Evolutionary conservation across 2,888 invertebrate species (phyloP).

Genomic region (Neoscelio sp.): DNA sequence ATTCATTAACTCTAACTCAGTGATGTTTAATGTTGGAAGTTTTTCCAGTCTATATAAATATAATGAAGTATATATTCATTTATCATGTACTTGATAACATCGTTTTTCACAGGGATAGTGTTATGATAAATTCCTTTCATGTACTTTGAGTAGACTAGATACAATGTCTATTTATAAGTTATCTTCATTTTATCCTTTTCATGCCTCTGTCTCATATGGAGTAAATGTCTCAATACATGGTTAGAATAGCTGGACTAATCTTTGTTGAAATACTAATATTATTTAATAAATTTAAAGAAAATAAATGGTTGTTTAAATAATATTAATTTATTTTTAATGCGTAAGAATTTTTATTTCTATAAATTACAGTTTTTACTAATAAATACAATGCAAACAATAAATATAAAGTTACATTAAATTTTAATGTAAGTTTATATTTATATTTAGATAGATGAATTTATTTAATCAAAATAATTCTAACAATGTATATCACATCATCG

Average conservation of each 20-base stretch:
- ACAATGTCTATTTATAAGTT: conserved; percentile 39
- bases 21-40: neutral
- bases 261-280: conserved; percentile 15
- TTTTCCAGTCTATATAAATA: neutral
- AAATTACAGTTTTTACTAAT: too few relatives aligned
- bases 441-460: too few relatives aligned
- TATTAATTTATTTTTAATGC: too few relatives aligned
- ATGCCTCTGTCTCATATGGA: conserved; percentile 24
- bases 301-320: too few relatives aligned
- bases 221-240: conserved; percentile 2
- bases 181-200: conserved; percentile 26
- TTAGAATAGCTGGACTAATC: conserved; percentile 14
- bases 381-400: too few relatives aligned
- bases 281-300: too few relatives aligned
- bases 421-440: too few relatives aligned
- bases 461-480: too few relatives aligned
- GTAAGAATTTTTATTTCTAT: too few relatives aligned
- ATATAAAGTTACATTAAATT: too few relatives aligned
- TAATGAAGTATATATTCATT: neutral
- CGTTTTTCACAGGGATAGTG: conserved; percentile 27
- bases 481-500: too few relatives aligned
- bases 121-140: conserved; percentile 40
- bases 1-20: too few relatives aligned
- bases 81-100: conserved; percentile 10
- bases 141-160: conserved; percentile 30